Base-by-base conservation (phyloP, 53 echinoderm and acorn worm genomes). In the Holothuria scabra region DNA sequence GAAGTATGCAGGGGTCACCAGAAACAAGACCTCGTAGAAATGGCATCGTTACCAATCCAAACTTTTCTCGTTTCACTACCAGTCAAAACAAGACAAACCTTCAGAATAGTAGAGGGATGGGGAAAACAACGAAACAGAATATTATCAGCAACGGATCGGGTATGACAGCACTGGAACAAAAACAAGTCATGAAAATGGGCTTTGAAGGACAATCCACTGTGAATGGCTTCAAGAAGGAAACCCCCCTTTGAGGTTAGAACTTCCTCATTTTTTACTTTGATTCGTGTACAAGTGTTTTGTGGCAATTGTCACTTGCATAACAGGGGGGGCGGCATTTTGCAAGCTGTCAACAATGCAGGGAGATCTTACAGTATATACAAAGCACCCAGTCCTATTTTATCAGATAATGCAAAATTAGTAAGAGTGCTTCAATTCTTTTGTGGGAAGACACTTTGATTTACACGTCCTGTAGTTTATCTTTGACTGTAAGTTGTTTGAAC, bases 201-300 rank as follows among this genome's bases (percentile, higher is more conserved):
- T 93, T 99, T 76, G 99, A 99, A 75, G 99, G 99, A 44, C 59
- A 32, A 31, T 89, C 91, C 16, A 90, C 92, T 60, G 75, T 90
- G 55, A 99, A 99, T 85, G 99, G 99, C 18, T 94, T 87, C 91
- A 99, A 99, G 86, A 99, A 99, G 85, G 99, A 99, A 67, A 99
- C 99, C 26, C 99, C 99, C 6, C 86, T 99, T 38, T 93, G 88
- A 96, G 56, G 76, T 76, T 14, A 2, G 61, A 60, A 23, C 64
- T 64, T 14, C 30, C 23, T 3, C 64, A 5, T 26, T 30, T 2
- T 52, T 52, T 52, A 18, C 14, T 52, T 52, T 52, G 3, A n/a
- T n/a, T n/a, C n/a, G n/a, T n/a, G n/a, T n/a, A n/a, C n/a, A n/a
- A n/a, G n/a, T n/a, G n/a, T n/a, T n/a, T n/a, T n/a, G n/a, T n/a